Evolutionary conservation across 2,888 invertebrate species (phyloP).

Genomic region (Phymatocera aterrima): DNA sequence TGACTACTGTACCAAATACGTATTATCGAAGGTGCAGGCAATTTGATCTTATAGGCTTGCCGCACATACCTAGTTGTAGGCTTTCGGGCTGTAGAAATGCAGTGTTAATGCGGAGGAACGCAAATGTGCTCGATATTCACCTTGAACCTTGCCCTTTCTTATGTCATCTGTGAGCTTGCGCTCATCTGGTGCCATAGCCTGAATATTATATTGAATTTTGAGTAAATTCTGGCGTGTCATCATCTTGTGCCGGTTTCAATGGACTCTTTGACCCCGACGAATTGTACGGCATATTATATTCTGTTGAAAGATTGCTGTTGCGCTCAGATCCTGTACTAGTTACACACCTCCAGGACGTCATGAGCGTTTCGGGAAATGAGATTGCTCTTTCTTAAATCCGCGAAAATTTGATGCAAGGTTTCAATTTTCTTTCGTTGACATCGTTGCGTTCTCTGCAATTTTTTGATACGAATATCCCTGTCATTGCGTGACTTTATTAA

Average conservation of each 20-base stretch:
- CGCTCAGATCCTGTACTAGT: not conserved
- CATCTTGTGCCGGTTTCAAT: not conserved
- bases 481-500: not conserved
- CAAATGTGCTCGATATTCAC: too few relatives aligned
- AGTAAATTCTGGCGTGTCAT: too few relatives aligned
- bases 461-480: not conserved
- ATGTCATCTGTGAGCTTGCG: not conserved
- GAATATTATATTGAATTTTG: not conserved
- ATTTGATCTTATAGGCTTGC: constrained; percentile 59
- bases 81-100: constrained; percentile 63
- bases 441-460: constrained; percentile 6
- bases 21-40: constrained; percentile 62
- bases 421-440: not conserved
- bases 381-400: not conserved
- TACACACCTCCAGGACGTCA: constrained; percentile 18
- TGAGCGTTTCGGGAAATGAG: not conserved
- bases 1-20: constrained; percentile 63
- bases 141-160: too few relatives aligned
- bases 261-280: not conserved
- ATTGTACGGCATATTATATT: not conserved
- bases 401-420: not conserved
- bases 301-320: not conserved
- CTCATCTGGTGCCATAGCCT: not conserved
- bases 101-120: too few relatives aligned
- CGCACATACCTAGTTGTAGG: constrained; percentile 64